Percentiles rank a stretch among this genome's conserved stretches.
Conservation (phyloP, 1,140 invertebrate species). For the Saxidomus purpurata region DNA sequence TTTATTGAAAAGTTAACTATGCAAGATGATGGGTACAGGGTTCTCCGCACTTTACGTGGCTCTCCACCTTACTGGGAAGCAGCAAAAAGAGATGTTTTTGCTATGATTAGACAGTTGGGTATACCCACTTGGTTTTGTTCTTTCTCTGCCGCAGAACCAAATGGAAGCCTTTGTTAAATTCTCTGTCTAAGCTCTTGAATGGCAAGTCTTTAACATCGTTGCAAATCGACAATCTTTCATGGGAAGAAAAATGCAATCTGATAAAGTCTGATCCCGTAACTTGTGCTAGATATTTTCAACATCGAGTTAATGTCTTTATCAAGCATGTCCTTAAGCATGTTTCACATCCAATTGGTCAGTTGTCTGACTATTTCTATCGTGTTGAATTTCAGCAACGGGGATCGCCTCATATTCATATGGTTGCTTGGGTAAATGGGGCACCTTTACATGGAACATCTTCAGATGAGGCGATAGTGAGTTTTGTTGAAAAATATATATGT, state of each 20-base stretch:
- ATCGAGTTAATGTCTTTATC: slow-evolving; percentile 53
- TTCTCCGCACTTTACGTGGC: slow-evolving; percentile 41
- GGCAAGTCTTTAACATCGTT: too few species aligned
- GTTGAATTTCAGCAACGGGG: slow-evolving; percentile 86
- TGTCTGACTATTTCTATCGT: slow-evolving; percentile 83
- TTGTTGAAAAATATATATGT: neutral
- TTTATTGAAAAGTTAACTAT: too few species aligned
- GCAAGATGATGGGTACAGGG: slow-evolving; percentile 57
- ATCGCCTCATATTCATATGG: slow-evolving; percentile 84
- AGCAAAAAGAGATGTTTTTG: slow-evolving; percentile 13
- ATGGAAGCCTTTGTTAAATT: too few species aligned
- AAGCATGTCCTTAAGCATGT: neutral
- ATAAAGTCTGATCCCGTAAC: slow-evolving; percentile 71
- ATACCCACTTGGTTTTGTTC: slow-evolving; percentile 55
- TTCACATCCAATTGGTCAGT: slow-evolving; percentile 67
- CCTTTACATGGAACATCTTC: slow-evolving; percentile 58
- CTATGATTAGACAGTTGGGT: slow-evolving; percentile 45
- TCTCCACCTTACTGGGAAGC: slow-evolving; percentile 55
- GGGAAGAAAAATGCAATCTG: too few species aligned
- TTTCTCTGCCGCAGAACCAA: slow-evolving; percentile 12
- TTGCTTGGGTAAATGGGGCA: slow-evolving; percentile 83
- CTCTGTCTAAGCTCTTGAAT: too few species aligned
- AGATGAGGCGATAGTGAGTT: neutral
- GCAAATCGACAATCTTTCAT: too few species aligned
- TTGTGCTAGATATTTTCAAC: slow-evolving; percentile 65